Percentiles rank a stretch among this genome's conserved stretches.
Conservation (phyloP, 2,113 vertebrate genomes). For the Pavo muticus region DNA sequence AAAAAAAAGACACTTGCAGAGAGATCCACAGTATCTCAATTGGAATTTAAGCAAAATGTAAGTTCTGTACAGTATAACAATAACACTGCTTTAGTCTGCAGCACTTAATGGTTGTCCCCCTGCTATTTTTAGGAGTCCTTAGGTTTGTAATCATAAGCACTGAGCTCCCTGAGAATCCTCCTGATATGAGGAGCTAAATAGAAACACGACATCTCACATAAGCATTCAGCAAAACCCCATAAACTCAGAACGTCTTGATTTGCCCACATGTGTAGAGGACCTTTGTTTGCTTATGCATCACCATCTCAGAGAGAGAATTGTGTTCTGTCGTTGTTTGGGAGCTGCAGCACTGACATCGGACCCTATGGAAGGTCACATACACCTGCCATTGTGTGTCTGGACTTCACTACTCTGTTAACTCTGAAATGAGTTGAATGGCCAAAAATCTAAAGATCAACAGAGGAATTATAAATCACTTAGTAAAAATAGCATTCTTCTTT, state of each 20-base stretch:
- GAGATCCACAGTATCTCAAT: neutral
- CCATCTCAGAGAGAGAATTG: neutral
- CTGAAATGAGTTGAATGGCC: neutral
- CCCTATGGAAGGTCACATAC: neutral
- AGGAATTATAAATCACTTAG: neutral
- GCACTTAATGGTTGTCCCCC: neutral
- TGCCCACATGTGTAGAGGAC: too few species aligned
- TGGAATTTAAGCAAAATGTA: neutral
- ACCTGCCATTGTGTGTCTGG: neutral
- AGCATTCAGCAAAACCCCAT: neutral
- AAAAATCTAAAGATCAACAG: rapidly evolving
- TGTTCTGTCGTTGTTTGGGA: neutral
- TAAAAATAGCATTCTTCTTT: neutral
- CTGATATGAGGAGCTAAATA: too few species aligned
- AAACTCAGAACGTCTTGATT: neutral
- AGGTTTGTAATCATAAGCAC: neutral
- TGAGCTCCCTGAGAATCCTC: neutral
- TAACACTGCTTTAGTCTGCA: neutral
- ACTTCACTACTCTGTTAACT: neutral
- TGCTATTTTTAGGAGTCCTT: neutral
- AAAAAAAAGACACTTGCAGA: neutral
- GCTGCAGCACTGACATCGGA: neutral
- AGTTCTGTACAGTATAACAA: too few species aligned
- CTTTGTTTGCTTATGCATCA: neutral
- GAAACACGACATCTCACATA: neutral